Evolutionary conservation across 2,113 vertebrate species (phyloP), one percentile per base, ranked within the genome.

Genomic region (Addax nasomaculatus): DNA sequence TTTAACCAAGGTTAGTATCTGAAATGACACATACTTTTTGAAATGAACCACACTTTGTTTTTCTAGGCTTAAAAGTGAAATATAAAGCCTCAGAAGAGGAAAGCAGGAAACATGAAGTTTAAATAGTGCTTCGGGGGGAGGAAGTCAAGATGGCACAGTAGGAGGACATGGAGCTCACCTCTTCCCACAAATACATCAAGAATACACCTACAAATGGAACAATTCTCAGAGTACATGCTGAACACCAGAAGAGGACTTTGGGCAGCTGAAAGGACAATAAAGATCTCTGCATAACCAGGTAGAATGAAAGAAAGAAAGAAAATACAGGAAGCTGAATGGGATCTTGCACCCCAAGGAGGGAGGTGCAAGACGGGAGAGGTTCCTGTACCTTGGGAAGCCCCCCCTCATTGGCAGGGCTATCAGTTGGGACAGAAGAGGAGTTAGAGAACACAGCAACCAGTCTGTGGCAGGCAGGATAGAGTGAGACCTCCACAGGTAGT

Each of bases 31-130:
- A 36, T 21, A 70, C 8, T 70, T 70, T 70, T 70, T 36, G 64
- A 70, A 36, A 70, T 70, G 64, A 70, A 70, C 3, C 55, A 47
- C 25, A 81, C 10, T 78, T 3, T 53, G 47, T 67, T 91, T 89
- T 93, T 83, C 21, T 92, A 93, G 45, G 73, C 62, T 83, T 92
- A 85, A 92, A 70, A 60, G 36, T 49, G 78, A 93, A 97, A 85
- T 81, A 89, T 12, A 88, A 95, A 90, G 29, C 58, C 81, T 89
- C 27, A 39, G 73, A 90, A 91, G 14, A 92, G 80, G 39, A 96
- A 95, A 92, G 49, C 10, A 79, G 2, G 16, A 93, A 55, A 88
- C 29, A 36, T 21, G 17, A 70, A 36, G 64, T 36, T 70, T 70
- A 70, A 36, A 70, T 36, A 70, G 64, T 70, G 64, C 64, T 70